A percentile compares a stretch with the other conserved stretches of the same genome.
Conservation (phyloP, 2,888 invertebrate genomes). For the Baccha elongata region DNA sequence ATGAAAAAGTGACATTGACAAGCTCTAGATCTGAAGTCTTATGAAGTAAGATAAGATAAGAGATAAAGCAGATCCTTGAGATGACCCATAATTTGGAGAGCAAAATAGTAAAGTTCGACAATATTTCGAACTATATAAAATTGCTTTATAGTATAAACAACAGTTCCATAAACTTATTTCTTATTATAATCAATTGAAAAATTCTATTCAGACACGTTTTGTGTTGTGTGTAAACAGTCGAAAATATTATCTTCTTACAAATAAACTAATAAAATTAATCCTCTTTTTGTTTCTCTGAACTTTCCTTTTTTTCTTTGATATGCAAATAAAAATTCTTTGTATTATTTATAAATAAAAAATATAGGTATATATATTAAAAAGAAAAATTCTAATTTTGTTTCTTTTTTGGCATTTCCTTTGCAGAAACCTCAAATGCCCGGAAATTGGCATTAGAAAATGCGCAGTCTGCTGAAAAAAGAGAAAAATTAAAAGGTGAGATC, state of each 20-base stretch:
- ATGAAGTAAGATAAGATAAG: too few relatives aligned
- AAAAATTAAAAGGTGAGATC: constrained; percentile 73
- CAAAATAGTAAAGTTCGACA: too few relatives aligned
- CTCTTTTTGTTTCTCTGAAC: not conserved
- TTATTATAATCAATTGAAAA: constrained; percentile 23
- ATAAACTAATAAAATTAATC: not conserved
- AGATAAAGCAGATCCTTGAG: too few relatives aligned
- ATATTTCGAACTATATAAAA: too few relatives aligned
- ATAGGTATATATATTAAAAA: constrained; percentile 32
- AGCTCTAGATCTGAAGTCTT: too few relatives aligned
- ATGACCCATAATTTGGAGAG: too few relatives aligned
- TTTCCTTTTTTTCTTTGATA: constrained; percentile 8
- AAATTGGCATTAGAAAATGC: constrained; percentile 74
- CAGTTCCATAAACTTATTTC: too few relatives aligned
- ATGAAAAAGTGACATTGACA: too few relatives aligned
- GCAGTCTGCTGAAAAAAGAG: constrained; percentile 68
- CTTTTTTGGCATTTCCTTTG: constrained; percentile 61
- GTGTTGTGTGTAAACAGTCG: not conserved
- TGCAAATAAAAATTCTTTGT: constrained; percentile 5
- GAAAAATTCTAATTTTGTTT: constrained; percentile 26
- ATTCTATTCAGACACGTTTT: not conserved
- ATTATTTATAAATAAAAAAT: constrained; percentile 49
- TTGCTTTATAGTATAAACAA: too few relatives aligned
- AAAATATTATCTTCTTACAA: not conserved
- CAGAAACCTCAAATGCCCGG: constrained; percentile 71